Base-by-base conservation (phyloP, 2,797 vertebrate species). In the Adelosebastes latens region DNA sequence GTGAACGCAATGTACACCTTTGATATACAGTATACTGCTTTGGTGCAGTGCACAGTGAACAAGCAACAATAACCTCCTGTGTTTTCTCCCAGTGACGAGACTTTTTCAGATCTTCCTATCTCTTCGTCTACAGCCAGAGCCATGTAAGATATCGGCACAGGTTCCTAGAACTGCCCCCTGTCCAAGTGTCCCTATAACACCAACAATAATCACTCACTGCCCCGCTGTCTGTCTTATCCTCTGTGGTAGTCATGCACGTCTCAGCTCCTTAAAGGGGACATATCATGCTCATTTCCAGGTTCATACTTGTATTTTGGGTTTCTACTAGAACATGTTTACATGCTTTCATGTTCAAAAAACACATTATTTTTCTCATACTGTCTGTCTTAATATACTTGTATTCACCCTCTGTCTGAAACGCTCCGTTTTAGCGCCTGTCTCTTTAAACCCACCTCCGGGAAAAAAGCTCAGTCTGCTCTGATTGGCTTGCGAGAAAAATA, bases 11-110 rank as follows among this genome's bases (percentile, higher is more conserved):
- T 10, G 4, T 55, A 72, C 8, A 20, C 12, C 4, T 27, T 25
- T 52, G 14, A 64, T 59, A 12, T 18, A 24, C 7, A 52, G 9
- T 14, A 36, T 13, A 14, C n/a, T 24, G 34, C 32, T 3, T 31
- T 11, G 16, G 10, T 59, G 55, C 20, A n/a, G 49, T 52, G 49
- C 52, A 61, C 25, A 75, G 29, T 66, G 8, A 59, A 66, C 53
- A 32, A 60, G 34, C 66, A 46, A 3, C 27, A 69, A 12, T 2
- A 64, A 77, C 36, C 13, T 27, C 34, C 52, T 90, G 58, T 91
- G 88, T 90, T 85, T 87, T 94, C 92, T 93, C 89, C 63, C 93
- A 97, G 95, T 75, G 85, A 90, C 86, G 93, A 78, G n/a, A 72
- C 49, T 89, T 81, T 93, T 89, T 89, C 86, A 90, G 82, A 79